phyloP scores from a whole-genome alignment of 2,888 invertebrate species.

The Macrosoma leucophasiata region DNA sequence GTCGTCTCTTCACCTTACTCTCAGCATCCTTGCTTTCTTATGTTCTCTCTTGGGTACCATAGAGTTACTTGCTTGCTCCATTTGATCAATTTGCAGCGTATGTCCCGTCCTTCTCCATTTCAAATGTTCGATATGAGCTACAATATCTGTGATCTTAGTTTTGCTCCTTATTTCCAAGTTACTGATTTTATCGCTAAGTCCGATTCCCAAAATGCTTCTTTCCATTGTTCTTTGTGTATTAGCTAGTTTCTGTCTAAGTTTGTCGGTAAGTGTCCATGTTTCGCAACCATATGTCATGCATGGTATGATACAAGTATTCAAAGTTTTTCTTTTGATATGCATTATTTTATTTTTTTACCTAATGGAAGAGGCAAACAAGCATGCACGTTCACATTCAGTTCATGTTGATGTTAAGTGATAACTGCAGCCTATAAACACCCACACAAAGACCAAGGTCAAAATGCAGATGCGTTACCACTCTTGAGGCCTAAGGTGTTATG shows the following conservation, averaged over 20 bases:
- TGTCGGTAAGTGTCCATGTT: slow-evolving; percentile 8
- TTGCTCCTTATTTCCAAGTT: neutral
- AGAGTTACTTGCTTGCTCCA: too few species aligned
- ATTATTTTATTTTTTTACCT: too few species aligned
- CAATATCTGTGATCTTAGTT: neutral
- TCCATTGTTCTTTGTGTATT: slow-evolving; percentile 5
- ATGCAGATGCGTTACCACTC: too few species aligned
- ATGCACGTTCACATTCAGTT: too few species aligned
- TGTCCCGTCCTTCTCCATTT: neutral
- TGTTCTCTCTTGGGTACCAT: too few species aligned
- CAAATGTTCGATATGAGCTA: neutral
- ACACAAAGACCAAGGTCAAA: too few species aligned
- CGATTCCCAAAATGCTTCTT: neutral
- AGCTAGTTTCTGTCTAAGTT: slow-evolving; percentile 7
- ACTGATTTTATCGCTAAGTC: neutral
- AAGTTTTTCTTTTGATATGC: slow-evolving; percentile 13
- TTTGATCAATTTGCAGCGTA: neutral
- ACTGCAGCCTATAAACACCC: too few species aligned
- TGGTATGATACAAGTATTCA: slow-evolving; percentile 19
- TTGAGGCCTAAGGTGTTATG: too few species aligned
- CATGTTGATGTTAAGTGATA: too few species aligned
- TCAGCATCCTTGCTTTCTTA: too few species aligned
- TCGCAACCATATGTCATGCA: slow-evolving; percentile 19
- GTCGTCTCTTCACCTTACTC: too few species aligned
- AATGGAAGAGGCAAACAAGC: too few species aligned